Evolutionary conservation across 2,797 vertebrate species (phyloP), one percentile per base, ranked within the genome.

Genomic region (Eurystomus glaucurus): DNA sequence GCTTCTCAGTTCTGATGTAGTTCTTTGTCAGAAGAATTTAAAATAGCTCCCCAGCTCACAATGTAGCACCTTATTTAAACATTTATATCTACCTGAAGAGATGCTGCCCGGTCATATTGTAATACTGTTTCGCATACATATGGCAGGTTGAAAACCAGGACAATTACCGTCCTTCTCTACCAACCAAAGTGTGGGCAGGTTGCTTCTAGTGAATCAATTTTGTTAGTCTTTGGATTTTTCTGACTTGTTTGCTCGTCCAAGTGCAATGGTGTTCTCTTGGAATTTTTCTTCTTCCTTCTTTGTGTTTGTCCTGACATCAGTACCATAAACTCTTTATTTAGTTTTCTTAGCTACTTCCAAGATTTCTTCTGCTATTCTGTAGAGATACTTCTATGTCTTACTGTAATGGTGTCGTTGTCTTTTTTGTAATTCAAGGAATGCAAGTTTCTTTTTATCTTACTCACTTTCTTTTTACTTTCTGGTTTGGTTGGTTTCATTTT

Each of bases 261-360:
- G 14, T 43, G 23, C 4, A 77, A 28, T 45, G 3, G 15, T 33
- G 7, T 23, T 92, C 95, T 88, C 18, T 20, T 88, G 68, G 54
- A 76, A 45, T 5, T 51, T 90, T 65, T 81, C 48, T 93, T 90
- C 31, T 91, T 91, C 81, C 72, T 95, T 71, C 48, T 81, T 88
- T 82, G 45, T 66, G 8, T 86, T 90, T 66, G 33, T 69, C 95
- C 80, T 72, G 74, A n/a, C 55, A 69, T 35, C 37, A 17, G 28
- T 17, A 71, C n/a, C 70, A 85, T 17, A 68, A 92, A 25, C 20
- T 88, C 52, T 72, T 85, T 72, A 46, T 91, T 95, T 93, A 88
- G 75, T 75, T 96, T 96, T 65, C 62, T 62, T 83, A 93, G 35
- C 19, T 90, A 78, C 78, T 93, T 97, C 45, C 26, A 85, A 61